A percentile compares a stretch with the other conserved stretches of the same genome.
phyloP scores from a whole-genome alignment of 2,113 vertebrate genomes.

The Sarotherodon lohbergeri region DNA sequence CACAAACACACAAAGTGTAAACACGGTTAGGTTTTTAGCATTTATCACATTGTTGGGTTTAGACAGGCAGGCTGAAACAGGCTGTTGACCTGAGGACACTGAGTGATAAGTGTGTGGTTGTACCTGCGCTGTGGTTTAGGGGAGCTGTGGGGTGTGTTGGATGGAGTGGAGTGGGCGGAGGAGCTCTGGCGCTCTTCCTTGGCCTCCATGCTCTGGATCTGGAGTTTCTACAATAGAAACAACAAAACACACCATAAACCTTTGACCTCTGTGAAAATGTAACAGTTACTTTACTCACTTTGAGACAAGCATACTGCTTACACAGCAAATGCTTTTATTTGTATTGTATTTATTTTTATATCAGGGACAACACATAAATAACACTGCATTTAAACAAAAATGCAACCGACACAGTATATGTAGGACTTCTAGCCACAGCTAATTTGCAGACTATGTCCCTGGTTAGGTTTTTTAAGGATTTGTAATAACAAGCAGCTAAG shows the following conservation, averaged over 20 bases:
- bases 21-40: not conserved
- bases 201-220: slow-evolving; percentile 82
- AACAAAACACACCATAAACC: not conserved
- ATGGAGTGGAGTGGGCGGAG: slow-evolving; percentile 87
- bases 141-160: slow-evolving; percentile 82
- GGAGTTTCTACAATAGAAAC: slow-evolving; percentile 77
- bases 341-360: not conserved
- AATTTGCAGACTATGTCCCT: not conserved
- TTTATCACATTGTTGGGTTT: not conserved
- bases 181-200: slow-evolving; percentile 80
- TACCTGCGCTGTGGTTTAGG: slow-evolving; percentile 86
- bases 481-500: not conserved
- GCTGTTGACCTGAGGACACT: not conserved
- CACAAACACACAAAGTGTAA: slow-evolving; percentile 4
- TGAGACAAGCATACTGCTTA: not conserved
- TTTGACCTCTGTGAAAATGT: not conserved
- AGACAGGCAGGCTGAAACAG: rapidly evolving
- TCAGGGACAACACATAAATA: not conserved
- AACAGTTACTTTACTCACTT: rapidly evolving
- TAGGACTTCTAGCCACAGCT: not conserved
- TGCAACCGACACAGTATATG: rapidly evolving
- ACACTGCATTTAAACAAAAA: not conserved
- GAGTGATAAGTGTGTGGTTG: not conserved
- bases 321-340: not conserved
- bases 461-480: not conserved